Evolutionary conservation across 2,113 vertebrate species (phyloP), one percentile per base, ranked within the genome.

Genomic region (Miniopterus natalensis): DNA sequence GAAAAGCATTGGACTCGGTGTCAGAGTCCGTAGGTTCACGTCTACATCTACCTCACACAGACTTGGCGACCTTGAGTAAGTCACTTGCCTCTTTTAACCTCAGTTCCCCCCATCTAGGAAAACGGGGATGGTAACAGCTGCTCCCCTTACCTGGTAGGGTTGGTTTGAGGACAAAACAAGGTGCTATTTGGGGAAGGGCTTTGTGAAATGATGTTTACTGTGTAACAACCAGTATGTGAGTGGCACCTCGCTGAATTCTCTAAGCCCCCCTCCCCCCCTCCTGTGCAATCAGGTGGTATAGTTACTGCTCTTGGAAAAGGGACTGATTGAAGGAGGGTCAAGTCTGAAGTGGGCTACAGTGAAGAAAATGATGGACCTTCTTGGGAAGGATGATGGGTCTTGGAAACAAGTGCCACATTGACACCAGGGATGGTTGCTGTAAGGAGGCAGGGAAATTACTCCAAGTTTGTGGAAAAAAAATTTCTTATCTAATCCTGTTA

Each of bases 21-120:
- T 87, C 84, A 49, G 66, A 53, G 53, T n/a, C 71, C 21, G 23
- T 53, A 29, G 83, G 55, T 79, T 80, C 75, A 80, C 31, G 27
- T 84, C 36, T 84, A 3, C 65, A 10, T 20, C 70, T 66, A 47
- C 40, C 66, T 81, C 61, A 21, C 20, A 17, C 17, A n/a, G 94
- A 36, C 45, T 74, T 90, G 25, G 61, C 94, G 81, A 95, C 92
- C 92, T 95, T 95, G 88, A 68, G 65, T 47, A 53, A 65, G 55
- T 92, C 77, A 25, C 90, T 74, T 63, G 90, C 77, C 21, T 77
- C 90, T 75, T 75, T 29, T 77, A 90, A 59, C 84, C 53, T 74
- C 75, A 27, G 65, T 87, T 92, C 74, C 25, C 53, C 15, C 53
- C 15, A 1, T 29, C 84, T 86, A 14, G 71, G 89, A 74, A 85